Evolutionary conservation across 2,888 invertebrate genomes (phyloP).

Genomic region (Mesochorus sp.): DNA sequence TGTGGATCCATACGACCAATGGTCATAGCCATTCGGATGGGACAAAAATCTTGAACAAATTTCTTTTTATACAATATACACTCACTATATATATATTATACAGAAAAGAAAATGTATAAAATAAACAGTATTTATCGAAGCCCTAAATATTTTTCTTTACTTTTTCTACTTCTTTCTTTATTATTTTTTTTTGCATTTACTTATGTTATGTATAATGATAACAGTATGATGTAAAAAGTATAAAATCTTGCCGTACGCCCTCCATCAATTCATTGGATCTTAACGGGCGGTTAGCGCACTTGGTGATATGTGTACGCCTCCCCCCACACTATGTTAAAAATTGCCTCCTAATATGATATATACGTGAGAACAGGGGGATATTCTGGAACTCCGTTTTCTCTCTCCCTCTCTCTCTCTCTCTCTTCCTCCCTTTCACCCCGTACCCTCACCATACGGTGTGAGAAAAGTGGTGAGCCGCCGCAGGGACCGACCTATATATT

Average conservation of each 20-base stretch:
- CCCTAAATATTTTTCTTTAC: too few species aligned
- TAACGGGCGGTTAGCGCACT: slow-evolving; percentile 67
- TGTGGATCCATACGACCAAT: too few species aligned
- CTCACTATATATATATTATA: too few species aligned
- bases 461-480: slow-evolving; percentile 40
- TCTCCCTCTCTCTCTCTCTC: slow-evolving; percentile 24
- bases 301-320: slow-evolving; percentile 74
- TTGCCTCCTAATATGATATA: slow-evolving; percentile 79
- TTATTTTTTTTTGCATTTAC: slow-evolving; percentile 3
- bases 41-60: too few species aligned
- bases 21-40: too few species aligned
- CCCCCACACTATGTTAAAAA: slow-evolving; percentile 76
- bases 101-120: too few species aligned
- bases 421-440: neutral
- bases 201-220: neutral
- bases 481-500: slow-evolving; percentile 55
- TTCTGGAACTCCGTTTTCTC: slow-evolving; percentile 18
- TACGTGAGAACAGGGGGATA: slow-evolving; percentile 52
- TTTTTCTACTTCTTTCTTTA: too few species aligned
- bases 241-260: neutral
- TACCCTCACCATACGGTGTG: neutral
- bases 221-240: slow-evolving; percentile 23
- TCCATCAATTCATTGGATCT: slow-evolving; percentile 69
- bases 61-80: too few species aligned
- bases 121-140: too few species aligned